A percentile compares a stretch with the other conserved stretches of the same genome.
These are phyloP conservation scores for Alauda arvensis DNA, from an alignment of 2,797 vertebrate species.

Conservation along the genomic window DNA sequence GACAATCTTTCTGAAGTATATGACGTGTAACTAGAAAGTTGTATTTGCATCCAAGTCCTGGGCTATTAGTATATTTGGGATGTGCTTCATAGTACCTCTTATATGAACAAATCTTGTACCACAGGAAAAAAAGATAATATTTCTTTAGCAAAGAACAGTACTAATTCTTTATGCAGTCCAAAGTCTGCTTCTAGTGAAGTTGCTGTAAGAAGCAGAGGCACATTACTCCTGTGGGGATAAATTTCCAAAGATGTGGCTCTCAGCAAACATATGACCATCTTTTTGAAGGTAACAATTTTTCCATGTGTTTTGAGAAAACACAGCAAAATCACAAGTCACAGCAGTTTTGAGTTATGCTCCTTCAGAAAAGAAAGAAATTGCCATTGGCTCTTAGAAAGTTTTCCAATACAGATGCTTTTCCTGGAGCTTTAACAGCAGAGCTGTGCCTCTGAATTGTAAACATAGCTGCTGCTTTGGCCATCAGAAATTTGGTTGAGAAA, in stretches of 20 bases:
- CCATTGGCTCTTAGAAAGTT: background rate
- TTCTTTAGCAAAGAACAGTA: background rate
- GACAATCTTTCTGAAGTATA: background rate
- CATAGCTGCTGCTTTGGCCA: background rate
- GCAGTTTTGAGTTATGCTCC: background rate
- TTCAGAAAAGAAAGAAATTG: background rate
- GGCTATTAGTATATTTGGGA: background rate
- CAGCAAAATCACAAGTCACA: background rate
- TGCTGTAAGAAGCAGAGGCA: background rate
- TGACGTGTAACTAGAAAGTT: background rate
- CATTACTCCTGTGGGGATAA: background rate
- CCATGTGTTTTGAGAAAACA: background rate
- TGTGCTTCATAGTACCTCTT: background rate
- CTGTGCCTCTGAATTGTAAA: constrained; percentile 4
- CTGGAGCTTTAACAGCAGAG: constrained; percentile 15
- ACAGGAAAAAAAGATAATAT: background rate
- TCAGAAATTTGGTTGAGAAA: background rate
- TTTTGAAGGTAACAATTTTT: background rate
- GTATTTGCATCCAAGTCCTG: background rate
- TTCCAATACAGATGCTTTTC: constrained; percentile 18
- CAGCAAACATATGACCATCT: background rate
- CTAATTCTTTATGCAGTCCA: background rate
- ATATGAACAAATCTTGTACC: background rate
- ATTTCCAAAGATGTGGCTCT: background rate
- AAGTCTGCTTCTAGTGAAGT: background rate